Conservation (phyloP, 2,797 vertebrate species). For the Botia almorhae region DNA sequence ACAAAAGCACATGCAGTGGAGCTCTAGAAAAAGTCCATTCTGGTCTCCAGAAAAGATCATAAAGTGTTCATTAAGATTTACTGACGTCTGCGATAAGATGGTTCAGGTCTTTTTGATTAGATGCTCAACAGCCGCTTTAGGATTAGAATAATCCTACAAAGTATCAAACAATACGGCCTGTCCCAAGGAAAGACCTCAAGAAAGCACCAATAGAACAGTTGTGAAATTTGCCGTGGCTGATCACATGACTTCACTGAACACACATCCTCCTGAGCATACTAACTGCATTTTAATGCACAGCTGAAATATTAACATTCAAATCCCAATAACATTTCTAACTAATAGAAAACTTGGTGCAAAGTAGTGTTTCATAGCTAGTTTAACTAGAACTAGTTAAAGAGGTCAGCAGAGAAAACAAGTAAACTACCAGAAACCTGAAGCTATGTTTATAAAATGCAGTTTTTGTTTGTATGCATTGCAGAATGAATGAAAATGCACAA, state of each 20-base stretch:
- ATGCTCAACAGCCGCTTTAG: background rate
- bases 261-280: background rate
- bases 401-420: background rate
- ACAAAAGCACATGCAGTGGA: background rate
- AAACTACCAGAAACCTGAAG: background rate
- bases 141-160: conserved; percentile 12
- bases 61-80: background rate
- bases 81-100: background rate
- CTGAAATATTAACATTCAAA: conserved; percentile 1
- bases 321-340: background rate
- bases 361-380: background rate
- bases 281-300: background rate
- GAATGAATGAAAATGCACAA: background rate
- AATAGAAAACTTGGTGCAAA: background rate
- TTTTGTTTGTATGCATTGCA: background rate
- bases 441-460: background rate
- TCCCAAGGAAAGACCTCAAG: background rate
- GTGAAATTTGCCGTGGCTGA: background rate
- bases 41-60: background rate
- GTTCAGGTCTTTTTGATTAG: background rate
- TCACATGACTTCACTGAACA: background rate
- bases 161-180: background rate
- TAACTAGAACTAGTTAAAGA: background rate
- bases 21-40: background rate
- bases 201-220: background rate